phyloP scores from a whole-genome alignment of 1,140 invertebrate species.

The Propsilocerus akamusi region DNA sequence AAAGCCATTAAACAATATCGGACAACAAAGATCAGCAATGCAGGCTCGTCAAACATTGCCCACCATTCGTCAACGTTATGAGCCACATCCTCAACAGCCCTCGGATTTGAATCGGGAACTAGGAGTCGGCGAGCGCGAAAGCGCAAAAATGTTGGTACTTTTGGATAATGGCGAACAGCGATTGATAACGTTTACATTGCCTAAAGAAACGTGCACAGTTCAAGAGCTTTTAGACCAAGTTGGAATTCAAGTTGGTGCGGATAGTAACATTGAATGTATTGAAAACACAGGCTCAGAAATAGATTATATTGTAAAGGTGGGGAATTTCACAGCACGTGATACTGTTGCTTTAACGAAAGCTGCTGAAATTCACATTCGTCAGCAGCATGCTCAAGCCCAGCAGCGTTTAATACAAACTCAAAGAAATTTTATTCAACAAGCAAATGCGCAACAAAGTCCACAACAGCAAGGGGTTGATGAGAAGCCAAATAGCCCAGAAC shows the following conservation, averaged over 20 bases:
- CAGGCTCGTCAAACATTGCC: conserved; percentile 20
- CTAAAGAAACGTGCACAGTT: conserved; percentile 57
- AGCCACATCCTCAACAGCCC: conserved; percentile 20
- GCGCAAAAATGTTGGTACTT: conserved; percentile 55
- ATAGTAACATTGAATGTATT: conserved; percentile 46
- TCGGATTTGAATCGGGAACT: conserved; percentile 15
- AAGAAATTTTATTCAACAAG: neutral
- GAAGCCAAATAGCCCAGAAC: conserved; percentile 13
- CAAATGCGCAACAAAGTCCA: neutral
- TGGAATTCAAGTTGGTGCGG: conserved; percentile 35
- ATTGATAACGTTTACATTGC: conserved; percentile 57
- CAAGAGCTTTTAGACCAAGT: conserved; percentile 61
- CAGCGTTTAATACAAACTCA: conserved; percentile 8
- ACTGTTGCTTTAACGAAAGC: conserved; percentile 20
- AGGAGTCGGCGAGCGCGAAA: conserved; percentile 28
- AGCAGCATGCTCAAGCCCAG: conserved; percentile 13
- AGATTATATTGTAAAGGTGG: conserved; percentile 54
- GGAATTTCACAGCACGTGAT: conserved; percentile 22
- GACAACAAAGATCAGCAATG: too few species aligned
- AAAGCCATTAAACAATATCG: too few species aligned
- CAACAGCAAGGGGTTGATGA: neutral
- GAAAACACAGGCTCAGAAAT: conserved; percentile 47
- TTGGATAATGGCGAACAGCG: conserved; percentile 52
- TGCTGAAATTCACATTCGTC: conserved; percentile 20
- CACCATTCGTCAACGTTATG: conserved; percentile 22